phyloP scores from a whole-genome alignment of 2,113 vertebrate species.

The Glaucomys volans region DNA sequence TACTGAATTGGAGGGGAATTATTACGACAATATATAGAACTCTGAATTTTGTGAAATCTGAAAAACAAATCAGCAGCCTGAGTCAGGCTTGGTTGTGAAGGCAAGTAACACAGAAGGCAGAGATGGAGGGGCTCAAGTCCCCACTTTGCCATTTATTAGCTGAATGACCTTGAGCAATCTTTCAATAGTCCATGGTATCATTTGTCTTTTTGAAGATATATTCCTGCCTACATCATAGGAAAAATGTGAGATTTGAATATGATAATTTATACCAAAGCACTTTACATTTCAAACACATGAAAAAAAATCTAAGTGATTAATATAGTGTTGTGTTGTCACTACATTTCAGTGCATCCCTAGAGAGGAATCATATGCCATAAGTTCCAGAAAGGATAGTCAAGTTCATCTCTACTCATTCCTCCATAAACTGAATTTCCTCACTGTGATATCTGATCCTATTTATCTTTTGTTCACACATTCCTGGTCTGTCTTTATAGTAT shows the following conservation, averaged over 20 bases:
- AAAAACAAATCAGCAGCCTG: background rate
- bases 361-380: background rate
- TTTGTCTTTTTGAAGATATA: conserved; percentile 43
- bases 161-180: background rate
- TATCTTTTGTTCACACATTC: background rate
- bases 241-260: background rate
- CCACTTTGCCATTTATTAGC: background rate
- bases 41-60: background rate
- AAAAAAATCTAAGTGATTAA: conserved; percentile 22
- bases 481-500: background rate
- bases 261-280: background rate
- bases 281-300: background rate
- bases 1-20: background rate
- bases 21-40: background rate
- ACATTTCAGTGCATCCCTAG: background rate
- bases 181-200: background rate
- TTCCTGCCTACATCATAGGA: background rate
- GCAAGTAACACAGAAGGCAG: background rate
- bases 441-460: background rate
- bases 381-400: background rate
- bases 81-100: background rate
- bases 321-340: background rate
- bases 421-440: conserved; percentile 42
- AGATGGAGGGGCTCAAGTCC: background rate
- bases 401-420: background rate